Base-by-base conservation (phyloP, 2,888 invertebrate species). In the Eutolmus rufibarbis region DNA sequence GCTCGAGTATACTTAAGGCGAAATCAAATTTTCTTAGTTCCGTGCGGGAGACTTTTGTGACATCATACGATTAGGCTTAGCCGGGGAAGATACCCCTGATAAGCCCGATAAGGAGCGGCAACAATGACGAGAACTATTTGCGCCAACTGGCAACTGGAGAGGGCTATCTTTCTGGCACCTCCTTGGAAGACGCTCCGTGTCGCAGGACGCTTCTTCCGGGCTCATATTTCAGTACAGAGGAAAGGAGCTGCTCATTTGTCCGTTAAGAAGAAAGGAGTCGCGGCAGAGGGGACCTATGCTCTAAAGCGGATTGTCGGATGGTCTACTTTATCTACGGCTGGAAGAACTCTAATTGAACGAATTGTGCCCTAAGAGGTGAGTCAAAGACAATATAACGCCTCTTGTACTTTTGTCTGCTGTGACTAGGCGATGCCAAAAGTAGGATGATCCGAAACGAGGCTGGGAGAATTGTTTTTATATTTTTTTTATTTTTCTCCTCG, bases 11-110 rank as follows among this genome's bases (percentile, higher is more conserved):
- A 43, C 57, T 66, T 16, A 31, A 66, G 14, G 28, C 37, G 23
- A 78, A 82, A 82, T 57, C 82, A 82, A 82, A 82, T 82, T 82
- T 82, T 66, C n/a, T 34, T 16, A 57, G 16, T 37, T 66, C 66
- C n/a, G 34, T 82, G n/a, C 28, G 23, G 19, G 34, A 82, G 19
- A 82, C 57, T 57, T 82, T 82, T 57, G 66, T 40, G 57, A 66
- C 19, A 82, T 82, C 56, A 56, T 81, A 31, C 81, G 81, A 51
- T 81, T 82, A 82, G 34, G 9, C 37, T 57, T 37, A 28, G 4
- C 66, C 66, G 28, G 37, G 34, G 82, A 37, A 66, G 66, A n/a
- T 46, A 46, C 12, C 56, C 34, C 82, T 9, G 57, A 82, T 57
- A 82, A 66, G 51, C 57, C 19, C 23, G 82, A 82, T 82, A 82